phyloP scores from a whole-genome alignment of 2,113 vertebrate species.

The Epinephelus cyanopodus region DNA sequence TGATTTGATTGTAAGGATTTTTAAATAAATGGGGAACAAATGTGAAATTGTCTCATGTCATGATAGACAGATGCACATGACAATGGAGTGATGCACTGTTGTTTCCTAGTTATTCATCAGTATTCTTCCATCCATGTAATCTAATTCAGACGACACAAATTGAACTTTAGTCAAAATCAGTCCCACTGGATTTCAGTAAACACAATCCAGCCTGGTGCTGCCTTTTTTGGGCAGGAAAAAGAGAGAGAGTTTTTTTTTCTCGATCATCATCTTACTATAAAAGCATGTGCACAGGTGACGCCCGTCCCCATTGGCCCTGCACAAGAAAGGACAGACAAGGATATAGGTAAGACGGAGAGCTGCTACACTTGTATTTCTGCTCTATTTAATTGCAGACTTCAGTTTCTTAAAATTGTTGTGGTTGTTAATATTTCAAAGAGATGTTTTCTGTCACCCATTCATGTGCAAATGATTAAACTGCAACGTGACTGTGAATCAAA shows the following conservation, averaged over 20 bases:
- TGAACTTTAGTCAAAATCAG: constrained; percentile 41
- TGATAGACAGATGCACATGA: neutral
- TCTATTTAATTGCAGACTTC: neutral
- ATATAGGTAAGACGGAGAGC: constrained; percentile 57
- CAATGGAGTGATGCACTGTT: too few species aligned
- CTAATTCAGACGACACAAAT: neutral
- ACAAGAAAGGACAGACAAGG: neutral
- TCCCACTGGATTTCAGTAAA: neutral
- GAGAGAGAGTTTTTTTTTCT: too few species aligned
- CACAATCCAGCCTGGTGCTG: neutral
- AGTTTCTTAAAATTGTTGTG: neutral
- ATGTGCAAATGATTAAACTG: neutral
- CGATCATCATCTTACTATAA: constrained; percentile 2
- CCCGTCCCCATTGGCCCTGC: neutral
- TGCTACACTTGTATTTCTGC: neutral
- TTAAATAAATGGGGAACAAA: constrained; percentile 53
- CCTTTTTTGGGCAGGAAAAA: constrained; percentile 19
- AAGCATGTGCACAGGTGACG: neutral
- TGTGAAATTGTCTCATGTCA: constrained; percentile 1
- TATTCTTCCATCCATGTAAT: neutral
- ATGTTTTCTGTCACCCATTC: too few species aligned
- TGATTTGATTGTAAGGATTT: constrained; percentile 56
- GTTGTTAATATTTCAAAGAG: neutral
- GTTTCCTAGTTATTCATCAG: neutral
- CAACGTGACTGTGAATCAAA: neutral